These are phyloP conservation scores for Anguilla pacifica DNA, from an alignment of 2,797 vertebrate species.

Conservation along the genomic window DNA sequence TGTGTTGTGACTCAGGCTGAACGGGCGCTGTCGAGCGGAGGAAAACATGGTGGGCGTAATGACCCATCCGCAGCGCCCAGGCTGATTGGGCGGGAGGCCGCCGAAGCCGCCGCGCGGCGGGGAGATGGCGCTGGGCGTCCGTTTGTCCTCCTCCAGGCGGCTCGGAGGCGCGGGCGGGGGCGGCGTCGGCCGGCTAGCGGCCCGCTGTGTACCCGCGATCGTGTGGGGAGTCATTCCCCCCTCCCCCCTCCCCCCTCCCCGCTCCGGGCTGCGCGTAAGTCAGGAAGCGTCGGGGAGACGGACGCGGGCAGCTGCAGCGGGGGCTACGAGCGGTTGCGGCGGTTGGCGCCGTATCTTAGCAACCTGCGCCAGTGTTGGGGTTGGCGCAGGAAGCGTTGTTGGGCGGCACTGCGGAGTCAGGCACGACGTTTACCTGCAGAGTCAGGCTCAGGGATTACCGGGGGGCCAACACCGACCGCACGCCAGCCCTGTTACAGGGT, in stretches of 20 bases:
- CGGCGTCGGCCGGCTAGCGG: neutral
- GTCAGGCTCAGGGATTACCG: neutral
- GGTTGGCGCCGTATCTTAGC: constrained; percentile 6
- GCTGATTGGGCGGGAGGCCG: neutral
- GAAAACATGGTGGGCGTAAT: neutral
- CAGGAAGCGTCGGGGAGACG: neutral
- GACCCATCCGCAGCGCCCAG: neutral
- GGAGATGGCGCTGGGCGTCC: constrained; percentile 6
- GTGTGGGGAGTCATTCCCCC: neutral
- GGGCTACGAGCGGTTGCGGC: neutral
- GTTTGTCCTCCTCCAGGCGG: neutral
- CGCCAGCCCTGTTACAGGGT: neutral
- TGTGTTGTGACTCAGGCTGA: neutral
- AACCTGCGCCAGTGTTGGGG: neutral
- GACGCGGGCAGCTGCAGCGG: neutral
- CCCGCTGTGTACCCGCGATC: neutral
- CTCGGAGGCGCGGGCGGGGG: neutral
- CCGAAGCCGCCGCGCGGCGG: constrained; percentile 14
- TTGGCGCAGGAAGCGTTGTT: neutral
- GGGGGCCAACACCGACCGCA: too few species aligned
- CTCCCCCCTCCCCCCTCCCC: too few species aligned
- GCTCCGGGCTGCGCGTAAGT: neutral
- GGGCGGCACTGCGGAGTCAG: neutral
- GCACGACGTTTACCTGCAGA: neutral
- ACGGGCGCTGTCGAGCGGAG: neutral